phyloP scores from a whole-genome alignment of 2,888 invertebrate genomes.

The Diarsia brunnea region DNA sequence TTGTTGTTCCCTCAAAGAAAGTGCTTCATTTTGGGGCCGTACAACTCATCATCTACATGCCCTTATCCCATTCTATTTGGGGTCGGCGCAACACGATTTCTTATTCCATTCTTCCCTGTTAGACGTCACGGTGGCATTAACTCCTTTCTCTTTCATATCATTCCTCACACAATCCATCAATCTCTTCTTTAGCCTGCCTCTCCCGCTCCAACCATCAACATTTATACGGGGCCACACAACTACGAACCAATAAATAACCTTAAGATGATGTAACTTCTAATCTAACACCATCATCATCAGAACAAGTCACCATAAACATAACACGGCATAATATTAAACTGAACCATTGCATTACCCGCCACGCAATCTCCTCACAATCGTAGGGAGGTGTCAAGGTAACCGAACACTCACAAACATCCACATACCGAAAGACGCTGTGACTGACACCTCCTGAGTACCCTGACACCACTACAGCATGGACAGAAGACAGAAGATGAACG shows the following conservation, averaged over 20 bases:
- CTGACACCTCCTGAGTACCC: slow-evolving; percentile 69
- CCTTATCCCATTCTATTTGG: no score
- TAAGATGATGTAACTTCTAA: not conserved
- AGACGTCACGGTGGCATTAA: no score
- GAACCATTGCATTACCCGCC: slow-evolving; percentile 20
- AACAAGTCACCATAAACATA: slow-evolving; percentile 19
- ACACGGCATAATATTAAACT: slow-evolving; percentile 11
- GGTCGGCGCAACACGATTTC: no score
- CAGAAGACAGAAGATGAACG: slow-evolving; percentile 20
- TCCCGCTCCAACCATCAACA: no score
- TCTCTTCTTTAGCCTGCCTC: no score
- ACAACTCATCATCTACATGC: no score
- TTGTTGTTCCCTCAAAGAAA: not conserved
- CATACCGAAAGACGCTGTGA: slow-evolving; percentile 74
- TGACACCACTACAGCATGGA: not conserved
- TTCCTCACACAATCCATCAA: no score
- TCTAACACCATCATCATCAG: not conserved
- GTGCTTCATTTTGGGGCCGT: not conserved
- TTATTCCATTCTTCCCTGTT: no score
- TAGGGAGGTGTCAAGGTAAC: slow-evolving; percentile 61
- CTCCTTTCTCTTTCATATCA: no score
- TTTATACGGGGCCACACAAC: not conserved
- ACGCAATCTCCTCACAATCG: slow-evolving; percentile 55
- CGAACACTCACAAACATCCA: slow-evolving; percentile 68
- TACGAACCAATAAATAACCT: not conserved